Conservation (phyloP, 2,113 vertebrate genomes). For the Austrofundulus limnaeus region DNA sequence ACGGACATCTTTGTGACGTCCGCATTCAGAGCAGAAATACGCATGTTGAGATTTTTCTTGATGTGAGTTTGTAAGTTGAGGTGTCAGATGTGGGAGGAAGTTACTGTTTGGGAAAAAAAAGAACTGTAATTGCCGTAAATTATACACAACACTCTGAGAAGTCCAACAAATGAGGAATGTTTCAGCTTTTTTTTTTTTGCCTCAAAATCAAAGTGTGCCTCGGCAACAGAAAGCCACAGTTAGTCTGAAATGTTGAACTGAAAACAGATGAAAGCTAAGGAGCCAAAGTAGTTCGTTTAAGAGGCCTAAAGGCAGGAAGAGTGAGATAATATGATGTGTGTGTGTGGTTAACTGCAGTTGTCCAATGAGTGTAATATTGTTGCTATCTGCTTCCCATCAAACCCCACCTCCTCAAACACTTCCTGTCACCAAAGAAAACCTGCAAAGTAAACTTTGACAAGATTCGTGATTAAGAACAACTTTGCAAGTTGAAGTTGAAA, state of each 20-base stretch:
- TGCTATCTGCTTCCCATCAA: slow-evolving; percentile 65
- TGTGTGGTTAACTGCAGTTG: slow-evolving; percentile 28
- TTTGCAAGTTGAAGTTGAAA: slow-evolving; percentile 2
- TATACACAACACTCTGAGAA: slow-evolving; percentile 23
- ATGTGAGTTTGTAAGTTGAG: slow-evolving; percentile 10
- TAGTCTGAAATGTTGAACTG: slow-evolving; percentile 25
- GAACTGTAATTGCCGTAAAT: slow-evolving; percentile 51
- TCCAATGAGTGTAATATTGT: slow-evolving; percentile 54
- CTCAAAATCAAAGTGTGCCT: slow-evolving; percentile 37
- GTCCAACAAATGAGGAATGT: slow-evolving; percentile 26
- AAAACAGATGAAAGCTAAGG: slow-evolving; percentile 41
- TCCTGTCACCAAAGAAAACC: slow-evolving; percentile 45
- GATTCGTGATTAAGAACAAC: not conserved
- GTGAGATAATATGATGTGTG: slow-evolving; percentile 17
- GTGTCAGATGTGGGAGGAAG: slow-evolving; percentile 41
- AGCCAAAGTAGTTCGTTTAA: slow-evolving; percentile 42
- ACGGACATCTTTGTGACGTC: slow-evolving; percentile 31
- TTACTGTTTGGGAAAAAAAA: slow-evolving; percentile 15
- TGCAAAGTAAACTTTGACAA: slow-evolving; percentile 12
- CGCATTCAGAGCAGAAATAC: slow-evolving; percentile 8
- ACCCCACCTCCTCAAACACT: slow-evolving; percentile 63
- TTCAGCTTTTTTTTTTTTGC: slow-evolving; percentile 38
- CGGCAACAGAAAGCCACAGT: slow-evolving; percentile 27
- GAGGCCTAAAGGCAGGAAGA: slow-evolving; percentile 29
- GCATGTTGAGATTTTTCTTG: slow-evolving; percentile 8